Conservation (phyloP, 2,797 vertebrate species). For the Balearica regulorum region DNA sequence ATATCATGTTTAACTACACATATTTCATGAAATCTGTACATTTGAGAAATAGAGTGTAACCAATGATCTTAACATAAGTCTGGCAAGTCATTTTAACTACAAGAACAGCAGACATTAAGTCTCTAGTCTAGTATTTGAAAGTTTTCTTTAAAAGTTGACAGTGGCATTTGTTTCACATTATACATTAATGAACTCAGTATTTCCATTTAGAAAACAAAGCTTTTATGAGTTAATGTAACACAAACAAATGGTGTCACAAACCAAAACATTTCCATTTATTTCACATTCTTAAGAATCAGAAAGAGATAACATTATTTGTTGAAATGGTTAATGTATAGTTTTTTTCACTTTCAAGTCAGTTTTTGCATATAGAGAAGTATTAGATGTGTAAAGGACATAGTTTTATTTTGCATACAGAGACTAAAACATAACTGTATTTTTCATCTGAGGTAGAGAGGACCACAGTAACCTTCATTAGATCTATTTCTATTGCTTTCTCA, state of each 20-base stretch:
- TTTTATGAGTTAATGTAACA: slow-evolving; percentile 2
- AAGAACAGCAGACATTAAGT: not conserved
- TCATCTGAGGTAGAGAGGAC: not conserved
- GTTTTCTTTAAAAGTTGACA: slow-evolving; percentile 4
- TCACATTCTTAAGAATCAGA: not conserved
- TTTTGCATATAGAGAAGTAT: not conserved
- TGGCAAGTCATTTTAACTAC: not conserved
- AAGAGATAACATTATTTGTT: not conserved
- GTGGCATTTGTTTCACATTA: slow-evolving; percentile 33
- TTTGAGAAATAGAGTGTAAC: not conserved
- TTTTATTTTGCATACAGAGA: not conserved
- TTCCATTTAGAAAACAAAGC: slow-evolving; percentile 28
- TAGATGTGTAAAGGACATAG: not conserved
- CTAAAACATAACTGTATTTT: not conserved
- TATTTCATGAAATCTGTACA: not conserved
- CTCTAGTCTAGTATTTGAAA: not conserved
- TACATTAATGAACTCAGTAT: not conserved
- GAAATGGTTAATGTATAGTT: not conserved
- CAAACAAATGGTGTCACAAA: not conserved
- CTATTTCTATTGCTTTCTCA: not conserved
- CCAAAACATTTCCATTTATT: not conserved
- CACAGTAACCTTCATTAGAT: not conserved
- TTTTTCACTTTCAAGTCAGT: not conserved
- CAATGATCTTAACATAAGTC: not conserved
- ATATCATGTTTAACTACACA: not conserved